Base-by-base conservation (phyloP, 1,140 invertebrate species). In the Venturia canescens region DNA sequence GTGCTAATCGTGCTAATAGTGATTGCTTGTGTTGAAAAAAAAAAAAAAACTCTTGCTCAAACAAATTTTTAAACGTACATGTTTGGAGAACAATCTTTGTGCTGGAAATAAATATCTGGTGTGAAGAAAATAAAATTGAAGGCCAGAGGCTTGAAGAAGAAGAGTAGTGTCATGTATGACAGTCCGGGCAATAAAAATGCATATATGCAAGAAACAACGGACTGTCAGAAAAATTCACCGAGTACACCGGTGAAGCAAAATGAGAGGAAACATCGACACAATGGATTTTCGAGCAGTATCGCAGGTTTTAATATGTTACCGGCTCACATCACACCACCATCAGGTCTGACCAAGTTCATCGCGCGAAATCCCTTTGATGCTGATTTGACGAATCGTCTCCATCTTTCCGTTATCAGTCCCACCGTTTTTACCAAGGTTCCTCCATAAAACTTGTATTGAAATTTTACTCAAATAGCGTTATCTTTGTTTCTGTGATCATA, bases 351-450 rank as follows among this genome's bases (percentile, higher is more conserved):
- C 1, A 90, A 88, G 74, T 91, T 92, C 53, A 89, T 91, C 57
- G 87, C 87, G 21, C 86, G 84, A 83, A 92, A 92, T 86, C 91
- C 91, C 27, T 92, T 92, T 80, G 91, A 92, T 23, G 86, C 86
- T 13, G 90, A 91, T 80, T 81, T 92, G 57, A 91, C 87, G 13
- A 91, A 84, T 81, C 89, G 88, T 78, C 78, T 92, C 26, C 91
- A 92, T 83, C 83, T 90, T 48, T 90, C 91, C 80, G 87, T 91
- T 9, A 90, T 92, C 34, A 92, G 91, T 84, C 91, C 91, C 16
- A 85, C 88, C 60, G 86, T 92, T 50, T 92, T 92, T 78, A 84
- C 31, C 38, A 89, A 90, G 86, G 90, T 92, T 63, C 53, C 53
- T 16, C 18, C 18, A 11, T n/a, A n/a, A 18, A 57, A 26, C 70